Percentiles rank a stretch among this genome's conserved stretches.
These are phyloP conservation scores for Melinopterus prodromus DNA, from an alignment of 2,888 invertebrate species.

Conservation along the genomic window DNA sequence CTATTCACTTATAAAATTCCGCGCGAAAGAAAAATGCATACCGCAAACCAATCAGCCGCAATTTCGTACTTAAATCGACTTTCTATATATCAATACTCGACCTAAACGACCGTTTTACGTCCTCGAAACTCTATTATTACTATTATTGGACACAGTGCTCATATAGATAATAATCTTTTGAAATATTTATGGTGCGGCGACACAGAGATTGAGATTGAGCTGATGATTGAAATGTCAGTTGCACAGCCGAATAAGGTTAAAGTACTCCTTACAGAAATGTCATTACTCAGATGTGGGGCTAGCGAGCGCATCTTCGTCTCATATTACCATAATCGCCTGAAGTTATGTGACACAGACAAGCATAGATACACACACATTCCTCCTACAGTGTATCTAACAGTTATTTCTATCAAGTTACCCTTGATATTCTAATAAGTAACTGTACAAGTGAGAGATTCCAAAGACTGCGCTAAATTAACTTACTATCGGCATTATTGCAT, in stretches of 20 bases:
- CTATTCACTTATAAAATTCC: not conserved
- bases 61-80: not conserved
- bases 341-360: not conserved
- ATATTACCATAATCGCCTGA: not conserved
- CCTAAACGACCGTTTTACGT: not conserved
- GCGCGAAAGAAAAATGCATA: not conserved
- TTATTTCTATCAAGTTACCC: not conserved
- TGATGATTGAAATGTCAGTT: not conserved
- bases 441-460: not conserved
- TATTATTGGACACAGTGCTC: not conserved
- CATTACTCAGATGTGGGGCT: not conserved
- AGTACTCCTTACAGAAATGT: not conserved
- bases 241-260: not conserved
- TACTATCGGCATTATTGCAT: not conserved
- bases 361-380: not conserved
- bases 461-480: not conserved
- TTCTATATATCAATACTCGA: not conserved
- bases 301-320: not conserved
- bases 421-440: conserved; percentile 4
- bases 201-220: not conserved
- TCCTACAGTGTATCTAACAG: not conserved
- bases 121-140: not conserved
- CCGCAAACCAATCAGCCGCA: not conserved
- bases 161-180: not conserved
- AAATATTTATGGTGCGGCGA: not conserved